Conservation (phyloP, 2,113 vertebrate species). For the Oophaga pumilio region DNA sequence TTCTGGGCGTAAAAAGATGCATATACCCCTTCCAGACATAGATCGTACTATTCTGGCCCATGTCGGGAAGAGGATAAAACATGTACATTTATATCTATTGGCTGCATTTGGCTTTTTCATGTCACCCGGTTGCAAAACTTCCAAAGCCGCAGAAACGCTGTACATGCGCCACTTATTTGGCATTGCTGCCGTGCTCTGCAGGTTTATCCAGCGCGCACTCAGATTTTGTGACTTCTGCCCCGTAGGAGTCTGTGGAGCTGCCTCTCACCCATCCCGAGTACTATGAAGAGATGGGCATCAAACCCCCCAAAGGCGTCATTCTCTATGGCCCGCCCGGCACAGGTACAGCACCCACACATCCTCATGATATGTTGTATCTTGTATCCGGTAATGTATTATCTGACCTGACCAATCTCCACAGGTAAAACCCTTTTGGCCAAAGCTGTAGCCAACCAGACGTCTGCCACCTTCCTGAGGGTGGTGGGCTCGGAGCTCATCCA, state of each 20-base stretch:
- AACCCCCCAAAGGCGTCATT: slow-evolving; percentile 97
- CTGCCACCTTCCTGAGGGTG: slow-evolving; percentile 93
- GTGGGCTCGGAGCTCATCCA: slow-evolving; percentile 97
- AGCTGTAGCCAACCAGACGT: slow-evolving; percentile 97
- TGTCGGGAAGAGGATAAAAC: background rate
- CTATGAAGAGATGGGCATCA: slow-evolving; percentile 99
- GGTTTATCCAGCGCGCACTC: too few species aligned
- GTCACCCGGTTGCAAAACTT: too few species aligned
- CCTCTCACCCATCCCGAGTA: slow-evolving; percentile 98
- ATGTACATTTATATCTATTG: background rate
- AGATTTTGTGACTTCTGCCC: slow-evolving; percentile 35
- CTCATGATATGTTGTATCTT: background rate
- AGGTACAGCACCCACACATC: slow-evolving; percentile 71
- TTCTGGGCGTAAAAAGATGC: too few species aligned
- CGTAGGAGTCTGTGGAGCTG: slow-evolving; percentile 95
- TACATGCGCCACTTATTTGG: too few species aligned
- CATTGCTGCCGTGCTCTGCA: too few species aligned
- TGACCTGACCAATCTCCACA: slow-evolving; percentile 59
- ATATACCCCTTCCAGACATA: too few species aligned
- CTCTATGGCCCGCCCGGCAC: slow-evolving; percentile 95
- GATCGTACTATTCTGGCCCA: too few species aligned
- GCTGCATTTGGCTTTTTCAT: background rate
- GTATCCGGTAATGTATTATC: background rate
- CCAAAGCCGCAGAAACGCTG: too few species aligned
- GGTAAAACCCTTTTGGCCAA: slow-evolving; percentile 96